phyloP scores from a whole-genome alignment of 2,888 invertebrate genomes.

The Polia nebulosa region DNA sequence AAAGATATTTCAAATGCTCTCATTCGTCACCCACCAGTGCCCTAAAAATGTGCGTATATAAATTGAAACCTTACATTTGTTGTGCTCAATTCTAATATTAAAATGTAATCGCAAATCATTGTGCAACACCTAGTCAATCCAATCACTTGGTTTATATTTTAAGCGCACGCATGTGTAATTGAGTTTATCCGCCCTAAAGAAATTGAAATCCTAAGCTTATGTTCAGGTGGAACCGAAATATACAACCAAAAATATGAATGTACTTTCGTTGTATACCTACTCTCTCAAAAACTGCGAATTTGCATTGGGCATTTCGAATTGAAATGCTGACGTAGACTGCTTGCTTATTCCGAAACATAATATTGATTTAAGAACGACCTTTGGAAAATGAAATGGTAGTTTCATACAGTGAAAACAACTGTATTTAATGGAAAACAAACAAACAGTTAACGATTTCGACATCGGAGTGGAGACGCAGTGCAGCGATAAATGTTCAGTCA shows the following conservation, averaged over 20 bases:
- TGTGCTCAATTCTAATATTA: constrained; percentile 44
- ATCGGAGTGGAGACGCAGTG: constrained; percentile 68
- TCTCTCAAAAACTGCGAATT: not conserved
- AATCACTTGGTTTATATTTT: constrained; percentile 36
- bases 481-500: constrained; percentile 73
- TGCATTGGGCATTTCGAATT: not conserved
- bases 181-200: constrained; percentile 30
- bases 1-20: constrained; percentile 66
- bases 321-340: not conserved
- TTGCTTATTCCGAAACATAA: constrained; percentile 5
- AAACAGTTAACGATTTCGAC: constrained; percentile 59
- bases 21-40: constrained; percentile 59
- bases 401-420: constrained; percentile 10
- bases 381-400: not conserved
- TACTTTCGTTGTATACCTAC: not conserved
- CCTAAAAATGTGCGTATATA: constrained; percentile 58
- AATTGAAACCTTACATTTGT: constrained; percentile 54
- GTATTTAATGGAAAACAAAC: constrained; percentile 55
- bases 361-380: constrained; percentile 17
- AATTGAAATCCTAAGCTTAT: constrained; percentile 16
- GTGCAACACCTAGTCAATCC: constrained; percentile 18
- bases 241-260: not conserved
- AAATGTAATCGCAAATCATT: constrained; percentile 40
- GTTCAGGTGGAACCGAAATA: constrained; percentile 13
- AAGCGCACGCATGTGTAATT: constrained; percentile 34